phyloP scores from a whole-genome alignment of 2,113 vertebrate genomes.

The Notarius lentiginosus region DNA sequence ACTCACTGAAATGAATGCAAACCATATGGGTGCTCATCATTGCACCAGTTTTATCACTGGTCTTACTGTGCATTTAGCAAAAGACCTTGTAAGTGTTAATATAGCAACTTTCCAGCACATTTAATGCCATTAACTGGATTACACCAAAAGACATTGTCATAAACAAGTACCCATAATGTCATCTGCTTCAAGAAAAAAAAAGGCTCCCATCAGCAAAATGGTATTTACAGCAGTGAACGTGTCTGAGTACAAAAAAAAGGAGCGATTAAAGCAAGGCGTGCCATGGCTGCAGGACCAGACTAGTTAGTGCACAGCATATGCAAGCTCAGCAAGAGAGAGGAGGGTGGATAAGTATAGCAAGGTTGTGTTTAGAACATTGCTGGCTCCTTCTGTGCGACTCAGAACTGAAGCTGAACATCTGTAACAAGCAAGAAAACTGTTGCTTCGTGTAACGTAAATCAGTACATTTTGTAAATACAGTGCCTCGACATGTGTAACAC shows the following conservation, averaged over 20 bases:
- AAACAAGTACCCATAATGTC: neutral
- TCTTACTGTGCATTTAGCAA: neutral
- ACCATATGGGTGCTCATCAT: neutral
- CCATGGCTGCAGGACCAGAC: conserved; percentile 33
- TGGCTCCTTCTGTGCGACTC: neutral
- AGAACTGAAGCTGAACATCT: neutral
- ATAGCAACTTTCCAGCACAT: neutral
- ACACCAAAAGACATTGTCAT: neutral
- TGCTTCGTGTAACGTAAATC: neutral
- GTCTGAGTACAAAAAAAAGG: neutral
- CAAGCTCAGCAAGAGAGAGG: neutral
- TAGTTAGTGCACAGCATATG: conserved; percentile 9
- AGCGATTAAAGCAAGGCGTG: neutral
- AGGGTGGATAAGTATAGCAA: neutral
- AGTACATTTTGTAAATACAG: too few species aligned
- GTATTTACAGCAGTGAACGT: neutral
- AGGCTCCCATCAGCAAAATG: neutral
- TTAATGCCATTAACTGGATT: conserved; percentile 2
- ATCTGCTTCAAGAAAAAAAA: neutral
- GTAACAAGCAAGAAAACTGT: neutral
- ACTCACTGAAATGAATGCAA: neutral
- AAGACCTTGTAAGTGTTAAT: neutral
- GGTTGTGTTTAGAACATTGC: neutral
- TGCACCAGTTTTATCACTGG: neutral
- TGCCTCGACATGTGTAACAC: neutral